Conservation (phyloP, 2,888 invertebrate genomes). For the Vesta saturnalis region DNA sequence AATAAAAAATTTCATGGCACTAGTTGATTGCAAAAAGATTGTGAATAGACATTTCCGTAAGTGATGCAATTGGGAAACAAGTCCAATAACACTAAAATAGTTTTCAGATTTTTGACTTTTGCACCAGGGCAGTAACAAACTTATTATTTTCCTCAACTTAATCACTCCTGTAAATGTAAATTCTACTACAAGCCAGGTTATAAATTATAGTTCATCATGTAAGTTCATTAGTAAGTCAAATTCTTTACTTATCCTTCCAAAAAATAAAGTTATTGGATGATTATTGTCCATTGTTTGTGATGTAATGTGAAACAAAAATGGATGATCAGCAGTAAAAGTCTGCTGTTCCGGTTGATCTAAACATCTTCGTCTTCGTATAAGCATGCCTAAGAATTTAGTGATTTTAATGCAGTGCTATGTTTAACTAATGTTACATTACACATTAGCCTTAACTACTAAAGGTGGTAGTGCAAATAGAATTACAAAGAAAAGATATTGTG, state of each 20-base stretch:
- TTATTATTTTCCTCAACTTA: neutral
- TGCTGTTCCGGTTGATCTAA: conserved; percentile 26
- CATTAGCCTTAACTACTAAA: too few relatives aligned
- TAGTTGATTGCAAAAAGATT: too few relatives aligned
- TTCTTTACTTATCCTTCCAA: conserved; percentile 26
- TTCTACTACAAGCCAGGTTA: neutral
- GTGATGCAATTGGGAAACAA: neutral
- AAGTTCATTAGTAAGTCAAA: conserved; percentile 5
- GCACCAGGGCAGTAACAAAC: too few relatives aligned
- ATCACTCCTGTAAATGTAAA: neutral
- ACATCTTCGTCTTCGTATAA: conserved; percentile 36
- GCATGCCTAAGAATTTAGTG: conserved; percentile 36
- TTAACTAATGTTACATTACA: too few relatives aligned
- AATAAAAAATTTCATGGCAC: too few relatives aligned
- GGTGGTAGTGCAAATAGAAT: too few relatives aligned
- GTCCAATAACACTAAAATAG: neutral
- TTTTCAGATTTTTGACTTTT: too few relatives aligned
- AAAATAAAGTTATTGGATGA: conserved; percentile 18
- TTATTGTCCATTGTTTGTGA: conserved; percentile 4
- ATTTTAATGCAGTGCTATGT: too few relatives aligned
- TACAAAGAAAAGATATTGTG: too few relatives aligned
- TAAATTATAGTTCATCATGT: conserved; percentile 36
- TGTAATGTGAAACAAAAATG: conserved; percentile 45
- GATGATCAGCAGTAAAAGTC: conserved; percentile 50
- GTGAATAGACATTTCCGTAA: too few relatives aligned